A percentile compares a stretch with the other conserved stretches of the same genome.
These are phyloP conservation scores for Ceyx erithaca DNA, from an alignment of 2,797 vertebrate genomes.

Conservation along the genomic window DNA sequence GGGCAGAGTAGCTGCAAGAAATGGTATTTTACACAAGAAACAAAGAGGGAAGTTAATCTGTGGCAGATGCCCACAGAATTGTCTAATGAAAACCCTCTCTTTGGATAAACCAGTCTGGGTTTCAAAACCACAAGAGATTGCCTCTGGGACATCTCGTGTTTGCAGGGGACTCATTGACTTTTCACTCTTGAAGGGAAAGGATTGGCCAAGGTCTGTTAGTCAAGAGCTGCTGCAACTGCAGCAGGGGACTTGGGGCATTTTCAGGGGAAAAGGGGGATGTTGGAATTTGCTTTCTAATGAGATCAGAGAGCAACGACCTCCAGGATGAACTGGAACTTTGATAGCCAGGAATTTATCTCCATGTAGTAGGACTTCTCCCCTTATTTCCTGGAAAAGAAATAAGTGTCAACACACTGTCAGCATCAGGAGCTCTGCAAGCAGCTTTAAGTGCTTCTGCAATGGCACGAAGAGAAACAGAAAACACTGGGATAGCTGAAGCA, in stretches of 20 bases:
- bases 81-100: not conserved
- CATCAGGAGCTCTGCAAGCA: not conserved
- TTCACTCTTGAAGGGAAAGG: not conserved
- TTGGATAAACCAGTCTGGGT: not conserved
- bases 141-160: not conserved
- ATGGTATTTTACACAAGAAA: not conserved
- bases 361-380: not conserved
- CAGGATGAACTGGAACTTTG: not conserved
- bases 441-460: not conserved
- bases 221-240: not conserved
- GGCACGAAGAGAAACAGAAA: not conserved
- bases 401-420: not conserved
- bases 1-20: not conserved
- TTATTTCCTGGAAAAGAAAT: not conserved
- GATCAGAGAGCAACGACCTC: not conserved
- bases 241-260: not conserved
- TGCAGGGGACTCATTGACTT: not conserved
- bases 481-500: fast-evolving
- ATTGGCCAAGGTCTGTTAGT: not conserved
- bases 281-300: not conserved
- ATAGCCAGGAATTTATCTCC: not conserved
- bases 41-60: slow-evolving; percentile 11
- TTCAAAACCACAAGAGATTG: not conserved
- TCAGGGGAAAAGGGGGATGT: not conserved
- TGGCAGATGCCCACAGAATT: not conserved